These are phyloP conservation scores for Microhierax caerulescens DNA, from an alignment of 2,797 vertebrate species.

Conservation along the genomic window DNA sequence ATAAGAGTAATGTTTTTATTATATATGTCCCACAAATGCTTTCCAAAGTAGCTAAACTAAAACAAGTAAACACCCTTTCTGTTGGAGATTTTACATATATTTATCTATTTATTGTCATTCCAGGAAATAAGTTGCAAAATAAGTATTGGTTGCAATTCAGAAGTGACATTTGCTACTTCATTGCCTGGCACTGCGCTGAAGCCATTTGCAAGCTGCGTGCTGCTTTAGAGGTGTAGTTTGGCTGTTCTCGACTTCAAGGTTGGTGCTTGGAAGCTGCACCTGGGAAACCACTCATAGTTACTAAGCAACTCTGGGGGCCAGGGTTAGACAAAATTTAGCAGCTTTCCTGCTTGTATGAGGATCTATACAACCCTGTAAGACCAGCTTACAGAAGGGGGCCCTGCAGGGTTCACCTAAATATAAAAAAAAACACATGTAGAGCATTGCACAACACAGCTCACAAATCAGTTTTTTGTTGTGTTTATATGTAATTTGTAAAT, in stretches of 20 bases:
- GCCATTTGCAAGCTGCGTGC: neutral
- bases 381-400: neutral
- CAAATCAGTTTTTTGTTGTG: constrained; percentile 3
- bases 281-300: neutral
- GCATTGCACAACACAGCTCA: neutral
- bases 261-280: neutral
- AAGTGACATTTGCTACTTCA: neutral
- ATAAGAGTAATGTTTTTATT: neutral
- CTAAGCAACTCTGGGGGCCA: neutral
- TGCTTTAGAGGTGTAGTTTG: neutral
- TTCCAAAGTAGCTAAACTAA: neutral
- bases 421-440: neutral
- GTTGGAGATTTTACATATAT: too few species aligned
- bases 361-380: neutral
- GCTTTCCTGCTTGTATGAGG: neutral
- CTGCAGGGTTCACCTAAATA: neutral
- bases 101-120: neutral
- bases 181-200: neutral
- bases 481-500: neutral
- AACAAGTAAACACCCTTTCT: neutral
- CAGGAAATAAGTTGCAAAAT: neutral
- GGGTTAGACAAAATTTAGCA: neutral
- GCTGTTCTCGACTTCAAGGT: neutral
- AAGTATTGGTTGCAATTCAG: neutral
- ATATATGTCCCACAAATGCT: neutral